phyloP scores from a whole-genome alignment of 2,113 vertebrate genomes.

The Macaca mulatta region DNA sequence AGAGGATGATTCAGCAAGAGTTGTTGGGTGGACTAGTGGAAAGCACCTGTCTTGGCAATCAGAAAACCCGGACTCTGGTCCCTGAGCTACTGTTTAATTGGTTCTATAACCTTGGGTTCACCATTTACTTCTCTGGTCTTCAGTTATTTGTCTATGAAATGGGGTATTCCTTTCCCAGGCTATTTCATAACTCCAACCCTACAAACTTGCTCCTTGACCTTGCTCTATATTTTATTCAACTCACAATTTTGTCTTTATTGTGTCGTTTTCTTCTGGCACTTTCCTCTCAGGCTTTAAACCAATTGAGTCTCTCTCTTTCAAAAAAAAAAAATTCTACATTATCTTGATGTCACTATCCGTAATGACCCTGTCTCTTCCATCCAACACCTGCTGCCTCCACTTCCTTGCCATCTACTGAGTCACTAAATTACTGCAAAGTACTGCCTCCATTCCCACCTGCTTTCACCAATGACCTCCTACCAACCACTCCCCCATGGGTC shows the following conservation, averaged over 20 bases:
- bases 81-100: background rate
- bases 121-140: background rate
- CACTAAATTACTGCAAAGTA: background rate
- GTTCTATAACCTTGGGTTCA: background rate
- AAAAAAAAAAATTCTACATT: background rate
- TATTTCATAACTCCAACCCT: background rate
- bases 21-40: background rate
- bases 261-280: background rate
- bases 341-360: background rate
- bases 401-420: background rate
- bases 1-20: constrained; percentile 53
- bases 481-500: background rate
- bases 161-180: background rate
- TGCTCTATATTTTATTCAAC: background rate
- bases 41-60: background rate
- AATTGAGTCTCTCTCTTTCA: background rate
- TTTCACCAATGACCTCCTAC: background rate
- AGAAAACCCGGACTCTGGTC: constrained; percentile 13
- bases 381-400: background rate
- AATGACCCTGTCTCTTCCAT: background rate
- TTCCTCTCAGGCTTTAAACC: background rate
- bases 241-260: background rate
- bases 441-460: background rate
- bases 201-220: background rate
- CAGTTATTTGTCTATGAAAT: background rate